These are phyloP conservation scores for Synanthedon tipuliformis DNA, from an alignment of 2,888 invertebrate species.

Conservation along the genomic window DNA sequence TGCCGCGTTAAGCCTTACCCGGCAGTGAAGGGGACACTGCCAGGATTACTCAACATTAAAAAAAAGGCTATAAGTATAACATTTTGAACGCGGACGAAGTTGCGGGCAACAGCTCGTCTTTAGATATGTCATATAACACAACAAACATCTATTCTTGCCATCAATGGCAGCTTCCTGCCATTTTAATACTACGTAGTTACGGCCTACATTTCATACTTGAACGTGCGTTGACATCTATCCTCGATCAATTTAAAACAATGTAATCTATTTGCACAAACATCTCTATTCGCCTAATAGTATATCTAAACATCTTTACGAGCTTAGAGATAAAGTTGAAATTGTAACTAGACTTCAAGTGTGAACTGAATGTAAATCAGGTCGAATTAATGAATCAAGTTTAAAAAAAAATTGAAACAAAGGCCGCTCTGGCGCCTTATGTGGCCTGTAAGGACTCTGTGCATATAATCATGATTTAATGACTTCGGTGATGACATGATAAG, in stretches of 20 bases:
- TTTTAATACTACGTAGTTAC: conserved; percentile 8
- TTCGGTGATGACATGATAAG: conserved; percentile 22
- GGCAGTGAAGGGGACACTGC: too few species aligned
- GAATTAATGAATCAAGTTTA: neutral
- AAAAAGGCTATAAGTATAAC: too few species aligned
- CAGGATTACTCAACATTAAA: too few species aligned
- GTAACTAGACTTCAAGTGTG: too few species aligned
- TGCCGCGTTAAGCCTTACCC: too few species aligned
- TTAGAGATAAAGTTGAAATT: too few species aligned
- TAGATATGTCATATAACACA: too few species aligned
- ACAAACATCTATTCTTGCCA: neutral
- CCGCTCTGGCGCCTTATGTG: conserved; percentile 14
- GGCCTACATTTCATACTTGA: conserved; percentile 13
- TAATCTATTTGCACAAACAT: conserved; percentile 1
- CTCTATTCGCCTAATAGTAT: neutral
- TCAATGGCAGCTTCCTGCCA: neutral
- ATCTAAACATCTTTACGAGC: too few species aligned
- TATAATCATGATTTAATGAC: conserved; percentile 7
- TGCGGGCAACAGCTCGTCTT: too few species aligned
- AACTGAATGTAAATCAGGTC: too few species aligned
- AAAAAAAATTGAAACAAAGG: conserved; percentile 20
- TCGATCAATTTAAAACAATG: conserved; percentile 7
- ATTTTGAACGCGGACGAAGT: too few species aligned
- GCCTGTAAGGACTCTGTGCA: conserved; percentile 9
- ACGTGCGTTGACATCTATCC: conserved; percentile 20